Base-by-base conservation (phyloP, 2,113 vertebrate species). In the Hylia prasina region DNA sequence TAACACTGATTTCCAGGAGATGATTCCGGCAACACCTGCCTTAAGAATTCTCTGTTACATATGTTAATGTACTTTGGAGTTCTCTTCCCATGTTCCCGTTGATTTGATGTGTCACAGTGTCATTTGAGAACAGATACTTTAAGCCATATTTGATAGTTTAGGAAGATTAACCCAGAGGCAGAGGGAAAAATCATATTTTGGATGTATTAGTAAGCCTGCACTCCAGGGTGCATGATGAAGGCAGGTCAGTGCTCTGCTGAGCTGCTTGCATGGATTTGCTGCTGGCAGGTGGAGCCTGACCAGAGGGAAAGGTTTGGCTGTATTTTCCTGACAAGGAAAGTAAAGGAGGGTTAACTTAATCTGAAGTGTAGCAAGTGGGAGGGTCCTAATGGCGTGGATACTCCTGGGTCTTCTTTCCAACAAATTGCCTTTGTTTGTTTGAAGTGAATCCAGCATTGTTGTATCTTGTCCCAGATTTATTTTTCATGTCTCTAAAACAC, bases 1-100 rank as follows among this genome's bases (percentile, higher is more conserved):
- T 93, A 68, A 71, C 54, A 18, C 63, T n/a, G 37, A 77, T 96
- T 94, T 90, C 83, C 91, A 82, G 87, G 86, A 93, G 80, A 75
- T 3, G 0, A 50, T 57, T 88, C 80, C 6, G 77, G 86, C 78
- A 94, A 79, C 69, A 73, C 44, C 77, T 94, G 96, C 96, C 94
- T 97, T 96, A 97, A 97, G 82, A 92, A 77, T 96, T 90, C 68
- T 95, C 57, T 87, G 61, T 91, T 85, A 45, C 66, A 42, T 80
- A 30, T 6, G 42, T 89, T 87, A 4, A 21, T 69, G 87, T 78
- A 4, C 53, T 90, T 83, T 80, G 68, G 68, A 90, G 31, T 78
- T 86, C n/a, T 68, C 54, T 22, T 90, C 30, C 73, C n/a, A 2
- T 30, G 64, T 86, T 88, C 54, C 45, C 91, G 53, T 69, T 75